Conservation (phyloP, 2,888 invertebrate species). For the Drosophila multiciliata region DNA sequence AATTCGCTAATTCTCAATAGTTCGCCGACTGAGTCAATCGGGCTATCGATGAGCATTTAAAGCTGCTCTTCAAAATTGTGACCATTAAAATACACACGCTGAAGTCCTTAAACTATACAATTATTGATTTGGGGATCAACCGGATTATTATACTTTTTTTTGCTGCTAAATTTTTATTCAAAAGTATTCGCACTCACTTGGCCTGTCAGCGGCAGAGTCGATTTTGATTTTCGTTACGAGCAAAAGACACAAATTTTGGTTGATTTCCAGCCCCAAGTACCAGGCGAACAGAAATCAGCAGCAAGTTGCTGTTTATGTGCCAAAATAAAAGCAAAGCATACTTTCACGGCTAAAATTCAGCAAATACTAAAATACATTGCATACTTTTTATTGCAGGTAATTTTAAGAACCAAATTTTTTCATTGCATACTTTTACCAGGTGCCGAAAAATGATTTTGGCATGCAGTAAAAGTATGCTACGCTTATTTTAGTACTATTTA, state of each 20-base stretch:
- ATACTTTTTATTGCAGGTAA: not conserved
- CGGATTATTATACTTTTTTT: not conserved
- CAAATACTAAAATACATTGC: not conserved
- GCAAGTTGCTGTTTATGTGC: not conserved
- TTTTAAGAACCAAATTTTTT: not conserved
- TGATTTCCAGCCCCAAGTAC: not conserved
- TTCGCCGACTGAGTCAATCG: not conserved
- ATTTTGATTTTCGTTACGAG: not conserved
- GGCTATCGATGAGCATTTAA: not conserved
- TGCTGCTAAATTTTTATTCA: not conserved
- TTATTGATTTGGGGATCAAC: not conserved
- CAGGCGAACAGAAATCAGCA: not conserved
- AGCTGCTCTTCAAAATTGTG: not conserved
- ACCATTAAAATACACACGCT: not conserved
- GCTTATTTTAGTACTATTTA: not conserved
- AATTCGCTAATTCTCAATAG: not conserved
- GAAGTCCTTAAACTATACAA: not conserved
- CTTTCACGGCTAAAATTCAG: not conserved
- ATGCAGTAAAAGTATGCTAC: not conserved
- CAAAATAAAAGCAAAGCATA: not conserved
- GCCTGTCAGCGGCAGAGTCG: not conserved
- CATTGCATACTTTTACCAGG: not conserved
- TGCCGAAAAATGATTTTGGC: too few species aligned
- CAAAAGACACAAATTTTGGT: not conserved
- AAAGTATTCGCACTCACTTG: not conserved